These are phyloP conservation scores for Phyllopteryx taeniolatus DNA, from an alignment of 2,113 vertebrate genomes.

Conservation along the genomic window DNA sequence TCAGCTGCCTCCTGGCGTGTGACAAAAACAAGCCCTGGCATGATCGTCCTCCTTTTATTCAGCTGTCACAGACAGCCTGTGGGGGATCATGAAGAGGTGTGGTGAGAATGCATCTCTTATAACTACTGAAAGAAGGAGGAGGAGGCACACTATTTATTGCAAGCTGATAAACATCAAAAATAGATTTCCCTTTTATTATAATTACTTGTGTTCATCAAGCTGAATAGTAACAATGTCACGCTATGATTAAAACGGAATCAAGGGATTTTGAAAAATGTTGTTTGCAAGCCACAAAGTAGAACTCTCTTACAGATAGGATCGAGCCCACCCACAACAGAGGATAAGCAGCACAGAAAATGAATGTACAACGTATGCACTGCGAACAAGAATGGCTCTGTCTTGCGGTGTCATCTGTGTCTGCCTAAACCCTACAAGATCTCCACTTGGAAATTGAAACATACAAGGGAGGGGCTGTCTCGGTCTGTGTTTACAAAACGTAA, in stretches of 20 bases:
- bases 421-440: no score
- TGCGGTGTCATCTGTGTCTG: no score
- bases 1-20: slow-evolving; percentile 56
- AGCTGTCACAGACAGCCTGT: slow-evolving; percentile 40
- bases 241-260: background rate
- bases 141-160: background rate
- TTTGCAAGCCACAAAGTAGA: background rate
- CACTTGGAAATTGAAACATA: no score
- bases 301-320: no score
- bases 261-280: slow-evolving; percentile 8
- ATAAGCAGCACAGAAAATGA: no score
- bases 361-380: no score
- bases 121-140: background rate
- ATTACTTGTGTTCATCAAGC: background rate
- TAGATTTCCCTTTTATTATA: background rate
- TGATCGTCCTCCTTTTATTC: slow-evolving; percentile 44
- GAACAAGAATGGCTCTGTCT: no score
- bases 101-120: background rate
- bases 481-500: no score
- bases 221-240: background rate
- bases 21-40: slow-evolving; percentile 52
- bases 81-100: slow-evolving; percentile 6
- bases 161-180: background rate
- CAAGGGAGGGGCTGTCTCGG: no score
- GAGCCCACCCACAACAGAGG: no score